Percentiles rank a stretch among this genome's conserved stretches.
phyloP scores from a whole-genome alignment of 2,888 invertebrate species.

The Conchocele bisecta region DNA sequence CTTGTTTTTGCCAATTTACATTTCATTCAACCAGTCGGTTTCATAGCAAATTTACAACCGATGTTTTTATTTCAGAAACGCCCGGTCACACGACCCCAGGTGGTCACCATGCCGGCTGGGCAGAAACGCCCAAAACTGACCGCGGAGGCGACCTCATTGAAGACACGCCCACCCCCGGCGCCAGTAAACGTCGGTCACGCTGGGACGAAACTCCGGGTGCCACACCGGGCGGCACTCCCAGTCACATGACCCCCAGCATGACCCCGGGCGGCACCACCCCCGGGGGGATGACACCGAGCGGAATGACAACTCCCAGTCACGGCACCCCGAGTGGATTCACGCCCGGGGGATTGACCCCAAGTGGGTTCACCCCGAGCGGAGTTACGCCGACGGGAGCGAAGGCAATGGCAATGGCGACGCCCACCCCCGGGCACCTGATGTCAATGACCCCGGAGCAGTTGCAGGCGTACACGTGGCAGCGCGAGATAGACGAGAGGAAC shows the following conservation, averaged over 20 bases:
- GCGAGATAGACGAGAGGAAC: conserved; percentile 99
- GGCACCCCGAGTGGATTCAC: conserved; percentile 83
- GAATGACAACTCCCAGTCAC: conserved; percentile 68
- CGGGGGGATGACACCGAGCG: conserved; percentile 80
- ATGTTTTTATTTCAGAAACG: conserved; percentile 88
- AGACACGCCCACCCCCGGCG: conserved; percentile 96
- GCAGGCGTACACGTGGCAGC: conserved; percentile 98
- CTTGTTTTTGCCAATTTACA: too few relatives aligned
- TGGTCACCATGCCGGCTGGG: conserved; percentile 96
- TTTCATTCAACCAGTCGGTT: too few relatives aligned
- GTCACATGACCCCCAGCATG: conserved; percentile 82
- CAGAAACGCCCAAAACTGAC: conserved; percentile 98
- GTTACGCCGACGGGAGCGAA: conserved; percentile 87
- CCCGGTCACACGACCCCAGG: conserved; percentile 86
- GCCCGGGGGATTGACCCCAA: conserved; percentile 81
- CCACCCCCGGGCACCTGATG: conserved; percentile 96
- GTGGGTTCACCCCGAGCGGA: conserved; percentile 81
- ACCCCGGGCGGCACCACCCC: conserved; percentile 77
- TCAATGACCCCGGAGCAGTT: conserved; percentile 99
- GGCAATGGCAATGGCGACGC: conserved; percentile 99
- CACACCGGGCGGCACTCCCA: conserved; percentile 86
- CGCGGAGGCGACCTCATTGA: conserved; percentile 87
- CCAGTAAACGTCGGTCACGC: conserved; percentile 96
- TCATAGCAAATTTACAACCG: neutral
- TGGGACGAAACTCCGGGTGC: conserved; percentile 98